Percentiles rank a stretch among this genome's conserved stretches.
Evolutionary conservation across 2,113 vertebrate species (phyloP).

Genomic region (Rhynchomys soricoides): DNA sequence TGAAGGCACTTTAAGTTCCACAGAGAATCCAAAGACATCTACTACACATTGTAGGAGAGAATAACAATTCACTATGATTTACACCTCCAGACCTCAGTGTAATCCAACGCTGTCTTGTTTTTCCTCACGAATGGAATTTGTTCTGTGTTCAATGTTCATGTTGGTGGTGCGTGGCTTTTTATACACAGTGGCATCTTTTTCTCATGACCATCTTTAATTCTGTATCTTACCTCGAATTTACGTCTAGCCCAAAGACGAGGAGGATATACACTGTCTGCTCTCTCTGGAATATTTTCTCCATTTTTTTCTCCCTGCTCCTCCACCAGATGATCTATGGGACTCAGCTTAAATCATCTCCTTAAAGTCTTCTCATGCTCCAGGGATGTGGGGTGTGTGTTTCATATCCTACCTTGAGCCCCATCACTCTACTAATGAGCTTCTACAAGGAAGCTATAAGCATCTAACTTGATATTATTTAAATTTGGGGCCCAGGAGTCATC

Average conservation of each 20-base stretch:
- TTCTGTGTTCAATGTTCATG: neutral
- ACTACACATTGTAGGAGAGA: neutral
- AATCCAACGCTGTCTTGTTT: constrained; percentile 28
- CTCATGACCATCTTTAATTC: neutral
- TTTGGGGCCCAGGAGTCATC: neutral
- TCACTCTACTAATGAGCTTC: neutral
- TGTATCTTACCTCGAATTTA: constrained; percentile 4
- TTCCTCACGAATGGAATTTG: constrained; percentile 50
- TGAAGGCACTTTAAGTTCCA: constrained; percentile 55
- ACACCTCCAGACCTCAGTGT: neutral
- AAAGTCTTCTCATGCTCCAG: neutral
- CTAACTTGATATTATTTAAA: neutral
- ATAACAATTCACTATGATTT: constrained; percentile 42
- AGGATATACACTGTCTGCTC: neutral
- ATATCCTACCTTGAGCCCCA: neutral
- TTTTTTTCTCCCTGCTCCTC: neutral
- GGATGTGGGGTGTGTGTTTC: neutral
- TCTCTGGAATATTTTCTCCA: neutral
- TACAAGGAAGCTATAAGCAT: neutral
- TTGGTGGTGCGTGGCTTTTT: neutral
- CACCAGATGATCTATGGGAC: neutral
- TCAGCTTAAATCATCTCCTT: neutral
- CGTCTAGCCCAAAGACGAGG: neutral
- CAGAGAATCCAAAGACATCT: constrained; percentile 9
- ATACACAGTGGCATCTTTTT: neutral